Evolutionary conservation across 2,888 invertebrate genomes (phyloP), one percentile per base, ranked within the genome.

Genomic region (Caenorhabditis becei): DNA sequence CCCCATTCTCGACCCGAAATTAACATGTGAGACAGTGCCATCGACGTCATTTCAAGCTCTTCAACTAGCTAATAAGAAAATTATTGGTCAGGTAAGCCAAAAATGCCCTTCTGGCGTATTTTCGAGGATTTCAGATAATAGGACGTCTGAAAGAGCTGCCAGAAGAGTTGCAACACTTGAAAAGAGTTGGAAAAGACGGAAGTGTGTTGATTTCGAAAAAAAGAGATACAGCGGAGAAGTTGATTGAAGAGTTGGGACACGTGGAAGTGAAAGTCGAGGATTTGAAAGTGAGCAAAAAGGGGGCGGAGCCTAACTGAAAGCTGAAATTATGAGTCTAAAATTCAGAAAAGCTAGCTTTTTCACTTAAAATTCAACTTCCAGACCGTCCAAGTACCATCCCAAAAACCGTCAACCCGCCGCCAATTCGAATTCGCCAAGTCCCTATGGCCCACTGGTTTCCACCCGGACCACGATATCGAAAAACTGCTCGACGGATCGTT

Each of bases 181-280:
- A 81, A 51, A 28, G 80, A 61, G 77, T 81, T n/a, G 72, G 58
- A 53, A 77, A 77, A 66, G 72, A 81, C 23, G 77, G 80, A 32
- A 58, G 66, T 24, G 41, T 81, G 16, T 54, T 81, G 3, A 63
- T 81, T 20, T 41, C 66, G 0, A 56, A 71, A 18, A 32, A 2
- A 2, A 11, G 28, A 20, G 63, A 77, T 20, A 20, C 11, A 11
- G 77, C 80, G 0, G 23, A 62, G 37, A 8, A 32, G 24, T 23
- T 77, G 18, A 28, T 80, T 5, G 2, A 1, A 4, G 61, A 62
- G 2, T 18, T 77, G 18, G 56, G 14, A 4, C 7, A 62, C 24
- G 44, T 16, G 5, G 51, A 53, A 7, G 53, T 51, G 0, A 24
- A 32, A 35, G 4, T 66, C 8, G 61, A 67, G 5, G 26, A 67